These are phyloP conservation scores for Chloroceryle amazona DNA, from an alignment of 2,797 vertebrate species.

Conservation along the genomic window DNA sequence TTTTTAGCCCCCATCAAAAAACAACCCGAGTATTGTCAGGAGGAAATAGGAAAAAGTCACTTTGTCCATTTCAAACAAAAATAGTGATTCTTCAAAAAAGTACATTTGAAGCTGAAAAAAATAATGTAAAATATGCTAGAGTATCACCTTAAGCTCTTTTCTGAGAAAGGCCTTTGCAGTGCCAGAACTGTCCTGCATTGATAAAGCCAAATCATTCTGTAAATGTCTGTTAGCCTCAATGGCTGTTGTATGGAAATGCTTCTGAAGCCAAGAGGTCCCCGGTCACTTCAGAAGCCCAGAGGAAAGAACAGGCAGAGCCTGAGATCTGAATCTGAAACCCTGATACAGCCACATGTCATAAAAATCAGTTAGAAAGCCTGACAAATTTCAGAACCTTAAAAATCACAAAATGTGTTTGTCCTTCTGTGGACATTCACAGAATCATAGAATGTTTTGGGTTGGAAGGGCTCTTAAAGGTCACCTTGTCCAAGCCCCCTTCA, in stretches of 20 bases:
- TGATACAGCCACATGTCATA: neutral
- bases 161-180: neutral
- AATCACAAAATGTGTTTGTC: neutral
- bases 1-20: neutral
- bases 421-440: neutral
- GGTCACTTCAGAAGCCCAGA: neutral
- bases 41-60: neutral
- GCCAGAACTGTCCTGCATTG: neutral
- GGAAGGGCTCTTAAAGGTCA: neutral
- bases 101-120: neutral
- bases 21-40: neutral
- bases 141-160: neutral
- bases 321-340: neutral
- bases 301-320: neutral
- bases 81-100: neutral
- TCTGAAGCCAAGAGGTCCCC: neutral
- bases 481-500: neutral
- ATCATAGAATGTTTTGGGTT: neutral
- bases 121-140: neutral
- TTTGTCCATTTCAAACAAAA: neutral
- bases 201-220: neutral
- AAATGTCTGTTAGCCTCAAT: neutral
- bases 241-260: neutral
- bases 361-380: neutral
- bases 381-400: neutral